Percentiles rank a stretch among this genome's conserved stretches.
Evolutionary conservation across 1,140 invertebrate genomes (phyloP).

Genomic region (Hydropsyche tenuis): DNA sequence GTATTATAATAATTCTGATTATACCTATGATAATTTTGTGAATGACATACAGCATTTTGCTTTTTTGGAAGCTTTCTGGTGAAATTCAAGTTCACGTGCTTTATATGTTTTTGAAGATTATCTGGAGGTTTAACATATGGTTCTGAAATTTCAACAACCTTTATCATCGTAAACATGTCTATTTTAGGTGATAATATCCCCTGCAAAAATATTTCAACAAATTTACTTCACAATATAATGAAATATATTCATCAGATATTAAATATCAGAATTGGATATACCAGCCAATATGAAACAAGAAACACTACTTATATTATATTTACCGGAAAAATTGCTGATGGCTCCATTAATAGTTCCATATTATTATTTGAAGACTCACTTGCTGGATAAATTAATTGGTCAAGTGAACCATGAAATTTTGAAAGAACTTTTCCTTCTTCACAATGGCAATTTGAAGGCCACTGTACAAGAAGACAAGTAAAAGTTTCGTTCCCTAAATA

Average conservation of each 20-base stretch:
- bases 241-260: too few relatives aligned
- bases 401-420: constrained; percentile 67
- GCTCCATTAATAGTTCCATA: constrained; percentile 72
- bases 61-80: constrained; percentile 45
- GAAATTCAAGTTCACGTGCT: constrained; percentile 53
- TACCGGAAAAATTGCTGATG: constrained; percentile 70
- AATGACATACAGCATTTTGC: constrained; percentile 53
- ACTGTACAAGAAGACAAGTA: constrained; percentile 70
- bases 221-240: too few relatives aligned
- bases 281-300: too few relatives aligned
- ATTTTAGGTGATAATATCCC: constrained; percentile 68
- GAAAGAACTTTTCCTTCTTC: constrained; percentile 64
- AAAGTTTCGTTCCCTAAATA: constrained; percentile 65
- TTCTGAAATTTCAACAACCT: constrained; percentile 56
- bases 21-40: constrained; percentile 51
- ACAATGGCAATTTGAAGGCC: constrained; percentile 58
- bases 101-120: constrained; percentile 4
- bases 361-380: constrained; percentile 62
- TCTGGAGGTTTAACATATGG: constrained; percentile 16
- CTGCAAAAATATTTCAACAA: constrained; percentile 56
- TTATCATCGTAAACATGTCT: constrained; percentile 64
- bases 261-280: too few relatives aligned
- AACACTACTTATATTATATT: constrained; percentile 40
- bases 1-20: background rate
- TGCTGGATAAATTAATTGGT: constrained; percentile 69